These are phyloP conservation scores for Hiodon alosoides DNA, from an alignment of 2,113 vertebrate genomes.

Conservation along the genomic window DNA sequence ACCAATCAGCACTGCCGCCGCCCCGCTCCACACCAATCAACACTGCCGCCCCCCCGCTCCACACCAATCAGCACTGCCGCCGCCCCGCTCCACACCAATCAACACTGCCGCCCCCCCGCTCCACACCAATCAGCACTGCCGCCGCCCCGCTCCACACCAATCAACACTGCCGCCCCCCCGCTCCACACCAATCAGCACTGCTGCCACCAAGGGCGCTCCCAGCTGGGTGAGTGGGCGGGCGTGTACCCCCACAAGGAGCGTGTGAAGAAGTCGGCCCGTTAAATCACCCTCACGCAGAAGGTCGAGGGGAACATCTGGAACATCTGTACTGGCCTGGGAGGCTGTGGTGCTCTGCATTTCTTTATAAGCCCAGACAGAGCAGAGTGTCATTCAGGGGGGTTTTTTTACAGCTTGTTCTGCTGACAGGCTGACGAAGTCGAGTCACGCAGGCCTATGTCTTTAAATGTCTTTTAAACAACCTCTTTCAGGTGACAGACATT, in stretches of 20 bases:
- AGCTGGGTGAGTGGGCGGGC: not conserved
- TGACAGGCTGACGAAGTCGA: not conserved
- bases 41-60: too few species aligned
- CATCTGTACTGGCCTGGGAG: too few species aligned
- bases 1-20: too few species aligned
- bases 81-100: too few species aligned
- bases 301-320: constrained; percentile 1
- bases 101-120: not conserved
- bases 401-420: not conserved
- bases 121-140: not conserved
- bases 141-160: too few species aligned
- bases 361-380: not conserved
- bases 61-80: too few species aligned
- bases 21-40: not conserved
- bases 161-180: too few species aligned
- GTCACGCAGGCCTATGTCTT: too few species aligned
- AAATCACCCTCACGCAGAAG: not conserved
- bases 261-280: constrained; percentile 2
- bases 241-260: not conserved
- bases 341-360: not conserved
- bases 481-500: too few species aligned
- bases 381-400: not conserved
- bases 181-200: too few species aligned
- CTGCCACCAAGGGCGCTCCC: not conserved
- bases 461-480: too few species aligned